These are phyloP conservation scores for Petrolisthes manimaculis DNA, from an alignment of 2,888 invertebrate species.

Conservation along the genomic window DNA sequence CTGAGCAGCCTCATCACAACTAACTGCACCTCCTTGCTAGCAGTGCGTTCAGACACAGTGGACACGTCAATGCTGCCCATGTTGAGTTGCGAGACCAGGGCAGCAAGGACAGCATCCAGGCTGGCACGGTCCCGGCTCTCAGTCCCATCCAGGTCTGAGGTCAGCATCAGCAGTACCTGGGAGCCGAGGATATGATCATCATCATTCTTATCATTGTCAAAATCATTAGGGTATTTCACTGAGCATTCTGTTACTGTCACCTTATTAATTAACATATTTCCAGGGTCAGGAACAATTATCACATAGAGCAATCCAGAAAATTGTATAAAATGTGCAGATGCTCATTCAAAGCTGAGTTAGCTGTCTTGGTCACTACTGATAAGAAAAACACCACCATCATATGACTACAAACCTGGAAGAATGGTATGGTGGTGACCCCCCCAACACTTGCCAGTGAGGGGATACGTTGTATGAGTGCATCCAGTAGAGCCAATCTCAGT, in stretches of 20 bases:
- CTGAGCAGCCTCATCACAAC: slow-evolving; percentile 89
- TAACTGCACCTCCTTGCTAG: slow-evolving; percentile 86
- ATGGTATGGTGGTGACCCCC: slow-evolving; percentile 89
- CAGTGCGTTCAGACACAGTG: slow-evolving; percentile 75
- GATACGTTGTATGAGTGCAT: slow-evolving; percentile 82
- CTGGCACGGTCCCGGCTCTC: slow-evolving; percentile 84
- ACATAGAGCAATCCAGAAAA: too few relatives aligned
- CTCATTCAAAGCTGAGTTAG: too few relatives aligned
- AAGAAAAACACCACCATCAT: neutral
- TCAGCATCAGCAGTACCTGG: slow-evolving; percentile 87
- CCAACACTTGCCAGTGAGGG: slow-evolving; percentile 82
- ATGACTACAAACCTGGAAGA: slow-evolving; percentile 80
- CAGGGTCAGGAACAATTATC: too few relatives aligned
- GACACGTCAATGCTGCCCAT: slow-evolving; percentile 67
- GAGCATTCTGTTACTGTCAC: too few relatives aligned
- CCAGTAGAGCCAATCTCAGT: slow-evolving; percentile 79
- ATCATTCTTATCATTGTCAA: too few relatives aligned
- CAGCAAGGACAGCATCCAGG: slow-evolving; percentile 81
- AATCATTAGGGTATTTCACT: too few relatives aligned
- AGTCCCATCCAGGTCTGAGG: slow-evolving; percentile 89
- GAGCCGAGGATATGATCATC: too few relatives aligned
- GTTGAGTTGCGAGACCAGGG: slow-evolving; percentile 75
- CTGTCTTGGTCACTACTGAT: neutral
- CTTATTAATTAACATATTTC: too few relatives aligned
- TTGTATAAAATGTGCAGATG: too few relatives aligned